Conservation (phyloP, 2,113 vertebrate genomes). For the Buteo buteo region DNA sequence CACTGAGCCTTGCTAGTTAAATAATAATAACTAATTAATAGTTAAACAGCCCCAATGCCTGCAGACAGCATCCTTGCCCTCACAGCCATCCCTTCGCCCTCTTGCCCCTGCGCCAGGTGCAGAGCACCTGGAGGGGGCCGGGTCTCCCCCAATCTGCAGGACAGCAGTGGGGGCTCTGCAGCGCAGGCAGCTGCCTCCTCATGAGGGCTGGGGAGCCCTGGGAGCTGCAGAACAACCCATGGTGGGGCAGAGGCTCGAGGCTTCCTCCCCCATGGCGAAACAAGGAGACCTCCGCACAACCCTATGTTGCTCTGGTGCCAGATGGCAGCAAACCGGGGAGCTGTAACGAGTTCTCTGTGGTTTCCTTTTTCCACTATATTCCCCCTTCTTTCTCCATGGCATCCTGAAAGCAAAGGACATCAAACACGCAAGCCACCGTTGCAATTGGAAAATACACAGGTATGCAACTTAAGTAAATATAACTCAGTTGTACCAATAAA, state of each 20-base stretch:
- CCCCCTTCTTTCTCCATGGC: neutral
- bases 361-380: neutral
- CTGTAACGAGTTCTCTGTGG: neutral
- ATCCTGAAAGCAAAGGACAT: neutral
- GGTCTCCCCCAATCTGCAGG: accelerated
- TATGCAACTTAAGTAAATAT: neutral
- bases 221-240: neutral
- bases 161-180: neutral
- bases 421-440: neutral
- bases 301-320: accelerated
- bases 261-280: neutral
- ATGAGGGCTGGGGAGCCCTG: neutral
- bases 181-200: neutral
- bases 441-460: neutral
- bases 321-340: neutral
- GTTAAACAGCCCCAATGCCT: neutral
- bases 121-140: neutral
- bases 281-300: neutral
- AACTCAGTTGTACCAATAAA: neutral
- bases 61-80: neutral
- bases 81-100: neutral
- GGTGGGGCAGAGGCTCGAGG: neutral
- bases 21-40: neutral
- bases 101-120: accelerated
- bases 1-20: neutral